phyloP scores from a whole-genome alignment of 2,113 vertebrate genomes.

The Mus pahari region DNA sequence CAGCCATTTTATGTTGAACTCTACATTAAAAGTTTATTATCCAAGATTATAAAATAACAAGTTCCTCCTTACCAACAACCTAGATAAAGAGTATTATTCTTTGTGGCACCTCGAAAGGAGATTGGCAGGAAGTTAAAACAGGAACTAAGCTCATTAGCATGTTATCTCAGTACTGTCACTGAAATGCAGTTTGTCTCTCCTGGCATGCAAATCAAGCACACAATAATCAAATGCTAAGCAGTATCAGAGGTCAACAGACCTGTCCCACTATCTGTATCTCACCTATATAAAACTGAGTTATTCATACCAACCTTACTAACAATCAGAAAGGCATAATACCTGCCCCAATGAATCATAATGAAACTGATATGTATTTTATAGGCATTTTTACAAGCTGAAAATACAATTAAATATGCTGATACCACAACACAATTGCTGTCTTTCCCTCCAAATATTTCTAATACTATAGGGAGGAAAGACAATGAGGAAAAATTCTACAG shows the following conservation, averaged over 20 bases:
- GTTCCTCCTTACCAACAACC: neutral
- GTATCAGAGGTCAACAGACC: neutral
- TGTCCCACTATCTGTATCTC: neutral
- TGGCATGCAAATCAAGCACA: neutral
- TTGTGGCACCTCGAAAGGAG: neutral
- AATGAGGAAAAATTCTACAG: neutral
- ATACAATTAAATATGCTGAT: neutral
- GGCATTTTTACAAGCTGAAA: neutral
- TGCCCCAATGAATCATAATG: neutral
- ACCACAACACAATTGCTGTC: neutral
- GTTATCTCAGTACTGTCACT: neutral
- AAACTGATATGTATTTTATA: neutral
- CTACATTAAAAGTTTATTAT: neutral
- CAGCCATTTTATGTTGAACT: neutral
- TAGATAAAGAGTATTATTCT: neutral
- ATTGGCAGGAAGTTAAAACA: neutral
- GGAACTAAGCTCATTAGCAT: neutral
- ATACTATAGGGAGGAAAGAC: neutral
- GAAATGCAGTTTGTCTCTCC: conserved; percentile 2
- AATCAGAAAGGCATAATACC: neutral
- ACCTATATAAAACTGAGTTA: neutral
- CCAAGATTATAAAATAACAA: neutral
- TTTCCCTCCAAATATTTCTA: neutral
- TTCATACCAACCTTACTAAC: neutral
- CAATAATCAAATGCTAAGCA: neutral